Conservation (phyloP, 2,888 invertebrate genomes). For the Tolmerus cingulatus region DNA sequence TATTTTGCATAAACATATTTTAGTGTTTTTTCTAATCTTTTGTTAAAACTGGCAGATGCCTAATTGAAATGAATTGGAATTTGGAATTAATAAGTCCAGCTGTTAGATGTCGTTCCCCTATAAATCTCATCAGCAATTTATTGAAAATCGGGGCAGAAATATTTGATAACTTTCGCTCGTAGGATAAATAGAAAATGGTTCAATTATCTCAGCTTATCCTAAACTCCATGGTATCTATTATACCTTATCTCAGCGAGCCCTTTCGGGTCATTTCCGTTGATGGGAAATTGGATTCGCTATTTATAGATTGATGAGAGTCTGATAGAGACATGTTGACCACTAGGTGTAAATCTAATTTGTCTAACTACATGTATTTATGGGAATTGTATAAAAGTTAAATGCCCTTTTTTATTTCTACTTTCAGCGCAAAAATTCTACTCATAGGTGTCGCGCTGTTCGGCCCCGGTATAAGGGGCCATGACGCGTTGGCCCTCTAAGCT, state of each 20-base stretch:
- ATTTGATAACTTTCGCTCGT: not conserved
- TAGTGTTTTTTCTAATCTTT: too few relatives aligned
- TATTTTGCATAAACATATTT: too few relatives aligned
- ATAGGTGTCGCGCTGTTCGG: slow-evolving; percentile 70
- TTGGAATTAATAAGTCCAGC: not conserved
- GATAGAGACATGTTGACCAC: not conserved
- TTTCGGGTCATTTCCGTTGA: not conserved
- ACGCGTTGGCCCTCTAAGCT: slow-evolving; percentile 67
- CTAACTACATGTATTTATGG: not conserved
- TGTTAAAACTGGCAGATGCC: too few relatives aligned
- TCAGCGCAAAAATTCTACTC: slow-evolving; percentile 64
- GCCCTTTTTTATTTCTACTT: slow-evolving; percentile 51
- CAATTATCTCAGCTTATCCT: not conserved
- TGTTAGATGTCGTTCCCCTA: not conserved
- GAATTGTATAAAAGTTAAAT: not conserved
- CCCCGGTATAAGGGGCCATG: slow-evolving; percentile 66
- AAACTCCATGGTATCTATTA: not conserved
- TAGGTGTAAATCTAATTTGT: not conserved
- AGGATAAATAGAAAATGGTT: not conserved
- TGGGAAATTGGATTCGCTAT: not conserved
- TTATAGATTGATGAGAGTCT: not conserved
- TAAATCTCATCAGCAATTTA: not conserved
- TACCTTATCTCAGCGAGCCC: not conserved
- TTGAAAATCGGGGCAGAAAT: not conserved
- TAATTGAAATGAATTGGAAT: not conserved